phyloP scores from a whole-genome alignment of 2,888 invertebrate genomes.

The Prosapia bicincta region DNA sequence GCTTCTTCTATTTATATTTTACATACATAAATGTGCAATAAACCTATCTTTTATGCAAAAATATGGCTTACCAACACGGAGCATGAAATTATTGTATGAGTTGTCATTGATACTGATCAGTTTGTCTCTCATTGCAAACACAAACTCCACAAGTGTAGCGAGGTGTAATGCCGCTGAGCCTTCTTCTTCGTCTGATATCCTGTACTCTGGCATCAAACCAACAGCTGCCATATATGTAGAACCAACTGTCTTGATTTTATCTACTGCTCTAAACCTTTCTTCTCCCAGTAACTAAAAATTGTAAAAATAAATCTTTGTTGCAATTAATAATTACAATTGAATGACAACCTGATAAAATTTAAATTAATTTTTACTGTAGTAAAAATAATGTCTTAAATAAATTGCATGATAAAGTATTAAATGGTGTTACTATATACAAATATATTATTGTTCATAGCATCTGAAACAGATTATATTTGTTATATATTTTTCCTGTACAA shows the following conservation, averaged over 20 bases:
- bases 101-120: slow-evolving; percentile 86
- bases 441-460: no score
- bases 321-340: slow-evolving; percentile 9
- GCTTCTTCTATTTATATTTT: no score
- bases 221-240: slow-evolving; percentile 93
- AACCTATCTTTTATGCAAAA: no score
- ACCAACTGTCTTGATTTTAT: slow-evolving; percentile 92
- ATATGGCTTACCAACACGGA: slow-evolving; percentile 85
- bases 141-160: slow-evolving; percentile 83
- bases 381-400: no score
- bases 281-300: slow-evolving; percentile 71
- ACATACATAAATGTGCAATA: no score
- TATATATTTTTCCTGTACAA: no score
- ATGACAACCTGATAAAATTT: no score
- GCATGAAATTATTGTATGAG: slow-evolving; percentile 88
- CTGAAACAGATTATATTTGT: no score
- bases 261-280: slow-evolving; percentile 80
- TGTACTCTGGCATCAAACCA: slow-evolving; percentile 79
- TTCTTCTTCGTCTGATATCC: slow-evolving; percentile 64
- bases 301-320: no score
- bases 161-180: slow-evolving; percentile 62
- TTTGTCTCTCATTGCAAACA: slow-evolving; percentile 83
- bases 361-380: no score
- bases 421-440: no score
- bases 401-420: slow-evolving; percentile 14